Base-by-base conservation (phyloP, 1,140 invertebrate genomes). In the Coptotermes formosanus region DNA sequence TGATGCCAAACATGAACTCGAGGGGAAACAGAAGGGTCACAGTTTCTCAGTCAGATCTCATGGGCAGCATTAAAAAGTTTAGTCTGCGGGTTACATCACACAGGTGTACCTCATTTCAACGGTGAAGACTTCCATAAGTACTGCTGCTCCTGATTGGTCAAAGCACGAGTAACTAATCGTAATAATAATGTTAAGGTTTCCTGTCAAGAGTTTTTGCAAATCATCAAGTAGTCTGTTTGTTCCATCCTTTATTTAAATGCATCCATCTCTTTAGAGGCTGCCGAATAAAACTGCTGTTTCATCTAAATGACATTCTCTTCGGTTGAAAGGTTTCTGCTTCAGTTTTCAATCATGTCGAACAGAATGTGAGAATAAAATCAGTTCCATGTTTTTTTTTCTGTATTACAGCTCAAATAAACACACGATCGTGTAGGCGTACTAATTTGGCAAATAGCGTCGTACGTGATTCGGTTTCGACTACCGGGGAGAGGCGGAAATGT, bases 161-260 rank as follows among this genome's bases (percentile, higher is more conserved):
- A 55, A 55, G 52, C 52, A 55, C 52, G 52, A 55, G 21, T 55
- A 55, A 55, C 14, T 55, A 55, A 75, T 75, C 14, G 12, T 25
- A 75, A 75, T 75, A 75, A 75, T 75, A 75, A 75, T 75, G 64
- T 75, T 75, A 75, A 30, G 11, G n/a, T 75, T 75, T 75, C 64
- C 64, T 75, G 64, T 75, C 7, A n/a, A 75, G 64, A 75, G 4
- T 30, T 75, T 75, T 25, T 75, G 64, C 64, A 75, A 75, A 75
- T 75, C 64, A 75, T 75, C 14, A 30, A 11, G 64, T 75, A 75
- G 14, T 75, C 64, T 75, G 16, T 30, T 75, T 30, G n/a, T 25
- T 75, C n/a, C 52, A 21, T 55, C 52, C 14, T 64, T 64, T 75
- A 75, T 75, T 75, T 75, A 11, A 75, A 75, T 75, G 64, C 25